phyloP scores from a whole-genome alignment of 2,888 invertebrate genomes.

The Pseudoips prasinana region DNA sequence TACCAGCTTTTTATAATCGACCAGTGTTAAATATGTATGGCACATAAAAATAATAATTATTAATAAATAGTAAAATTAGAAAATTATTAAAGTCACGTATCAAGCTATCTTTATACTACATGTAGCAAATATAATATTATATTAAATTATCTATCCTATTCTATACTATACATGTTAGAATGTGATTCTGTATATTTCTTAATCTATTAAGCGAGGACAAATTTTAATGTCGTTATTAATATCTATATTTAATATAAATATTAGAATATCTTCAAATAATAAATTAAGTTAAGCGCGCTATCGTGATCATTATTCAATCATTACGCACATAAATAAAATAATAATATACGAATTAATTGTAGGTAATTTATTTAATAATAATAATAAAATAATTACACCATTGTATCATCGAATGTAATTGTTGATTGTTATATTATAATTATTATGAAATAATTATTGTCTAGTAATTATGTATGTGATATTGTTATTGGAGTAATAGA shows the following conservation, averaged over 20 bases:
- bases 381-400: conserved; percentile 57
- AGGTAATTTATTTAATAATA: conserved; percentile 37
- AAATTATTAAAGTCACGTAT: conserved; percentile 36
- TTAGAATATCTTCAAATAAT: conserved; percentile 29
- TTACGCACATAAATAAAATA: conserved; percentile 61
- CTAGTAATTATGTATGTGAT: conserved; percentile 77
- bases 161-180: conserved; percentile 46
- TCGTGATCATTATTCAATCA: conserved; percentile 60
- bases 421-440: conserved; percentile 72
- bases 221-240: conserved; percentile 38
- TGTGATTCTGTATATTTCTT: conserved; percentile 44
- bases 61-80: conserved; percentile 32
- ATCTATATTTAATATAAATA: conserved; percentile 36
- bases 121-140: conserved; percentile 29
- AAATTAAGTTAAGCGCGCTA: conserved; percentile 32
- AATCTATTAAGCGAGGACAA: conserved; percentile 35
- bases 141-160: conserved; percentile 35
- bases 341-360: conserved; percentile 66
- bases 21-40: conserved; percentile 47
- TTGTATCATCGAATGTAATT: conserved; percentile 76
- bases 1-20: conserved; percentile 54
- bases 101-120: conserved; percentile 45
- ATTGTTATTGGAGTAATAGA: conserved; percentile 78
- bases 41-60: conserved; percentile 36
- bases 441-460: conserved; percentile 67